Evolutionary conservation across 2,797 vertebrate species (phyloP).

Genomic region (Liasis olivaceus): DNA sequence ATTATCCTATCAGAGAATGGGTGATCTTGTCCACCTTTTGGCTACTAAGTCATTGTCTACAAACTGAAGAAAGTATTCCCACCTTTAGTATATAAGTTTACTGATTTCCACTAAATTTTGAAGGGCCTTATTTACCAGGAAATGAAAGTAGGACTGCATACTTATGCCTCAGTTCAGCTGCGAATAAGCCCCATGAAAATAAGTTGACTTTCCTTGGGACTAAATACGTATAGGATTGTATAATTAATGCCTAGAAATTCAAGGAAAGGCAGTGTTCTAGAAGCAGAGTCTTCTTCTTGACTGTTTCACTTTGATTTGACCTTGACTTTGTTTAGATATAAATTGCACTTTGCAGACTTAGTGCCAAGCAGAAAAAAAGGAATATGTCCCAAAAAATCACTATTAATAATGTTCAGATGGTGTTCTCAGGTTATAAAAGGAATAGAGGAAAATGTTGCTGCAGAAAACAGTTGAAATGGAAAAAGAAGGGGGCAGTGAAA

Average conservation of each 20-base stretch:
- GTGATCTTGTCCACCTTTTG: neutral
- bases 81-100: neutral
- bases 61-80: neutral
- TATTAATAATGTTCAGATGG: neutral
- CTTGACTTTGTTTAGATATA: neutral
- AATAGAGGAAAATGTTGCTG: neutral
- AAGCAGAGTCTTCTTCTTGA: neutral
- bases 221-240: neutral
- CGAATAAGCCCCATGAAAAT: neutral
- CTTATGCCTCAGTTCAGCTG: neutral
- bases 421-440: neutral
- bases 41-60: neutral
- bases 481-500: neutral
- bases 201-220: neutral
- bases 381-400: neutral
- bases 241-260: neutral
- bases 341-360: neutral
- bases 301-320: neutral
- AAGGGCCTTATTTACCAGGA: neutral
- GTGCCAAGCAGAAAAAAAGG: neutral
- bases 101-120: neutral
- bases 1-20: neutral
- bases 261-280: neutral
- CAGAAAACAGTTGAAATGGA: neutral
- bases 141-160: neutral